Evolutionary conservation across 2,888 invertebrate species (phyloP), one percentile per base, ranked within the genome.

Genomic region (Eretmocerus hayati): DNA sequence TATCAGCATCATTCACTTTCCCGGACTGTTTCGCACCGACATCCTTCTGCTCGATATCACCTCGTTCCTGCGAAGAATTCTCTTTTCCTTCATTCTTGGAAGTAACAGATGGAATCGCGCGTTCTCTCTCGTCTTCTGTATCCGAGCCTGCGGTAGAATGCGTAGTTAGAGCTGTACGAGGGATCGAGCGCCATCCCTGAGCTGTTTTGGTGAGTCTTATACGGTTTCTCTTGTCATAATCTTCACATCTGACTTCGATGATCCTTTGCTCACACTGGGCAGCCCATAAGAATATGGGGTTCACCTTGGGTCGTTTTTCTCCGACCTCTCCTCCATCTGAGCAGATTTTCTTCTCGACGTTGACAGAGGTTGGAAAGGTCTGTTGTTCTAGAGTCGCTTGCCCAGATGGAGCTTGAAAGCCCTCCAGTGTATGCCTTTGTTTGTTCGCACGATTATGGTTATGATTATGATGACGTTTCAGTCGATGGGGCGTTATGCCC

Each of bases 231-330:
- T 85, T 81, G 75, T 90, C 89, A 77, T 89, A 89, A 71, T 90
- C 89, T 73, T 90, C 90, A 75, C 88, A 88, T 72, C 83, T 81
- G 61, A 90, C 88, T 72, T 87, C 85, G 66, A 87, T 83, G 71
- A 90, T 87, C 67, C 81, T 80, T 55, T 85, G 85, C 72, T 87
- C 85, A 61, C 81, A 81, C 71, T 87, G 86, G 66, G 85, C 84
- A 55, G 86, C 85, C 88, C 89, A 90, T 59, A 90, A 78, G 72
- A 90, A 90, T 58, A 90, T 85, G 58, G 89, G 89, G 66, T 87
- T 85, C 59, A 87, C 82, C 53, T 70, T 71, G 52, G 83, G 81
- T 60, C 85, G 77, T 62, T 74, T 74, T 66, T 77, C 68, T 45
- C 79, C 72, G 61, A 70, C 63, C 51, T 71, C 71, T 36, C 59